phyloP scores from a whole-genome alignment of 2,797 vertebrate species.

The Tachyglossus aculeatus region DNA sequence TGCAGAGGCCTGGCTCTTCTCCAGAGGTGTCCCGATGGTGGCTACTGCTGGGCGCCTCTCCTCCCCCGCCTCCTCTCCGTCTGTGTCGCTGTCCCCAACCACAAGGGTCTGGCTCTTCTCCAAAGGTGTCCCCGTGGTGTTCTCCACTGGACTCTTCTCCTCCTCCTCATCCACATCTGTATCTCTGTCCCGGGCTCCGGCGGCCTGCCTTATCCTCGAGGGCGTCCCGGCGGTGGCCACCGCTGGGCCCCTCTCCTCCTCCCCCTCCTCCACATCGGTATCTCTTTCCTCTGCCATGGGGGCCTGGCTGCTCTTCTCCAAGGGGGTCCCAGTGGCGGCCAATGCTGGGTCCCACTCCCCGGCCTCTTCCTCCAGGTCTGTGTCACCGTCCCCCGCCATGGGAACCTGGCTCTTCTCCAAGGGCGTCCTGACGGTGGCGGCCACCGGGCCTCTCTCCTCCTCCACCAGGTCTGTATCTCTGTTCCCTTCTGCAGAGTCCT shows the following conservation, averaged over 20 bases:
- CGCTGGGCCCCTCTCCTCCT: neutral
- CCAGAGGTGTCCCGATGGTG: neutral
- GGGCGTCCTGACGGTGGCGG: no score
- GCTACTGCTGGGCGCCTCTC: no score
- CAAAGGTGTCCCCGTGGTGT: slow-evolving; percentile 28
- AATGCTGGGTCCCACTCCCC: neutral
- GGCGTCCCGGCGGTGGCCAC: neutral
- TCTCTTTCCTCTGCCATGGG: slow-evolving; percentile 1
- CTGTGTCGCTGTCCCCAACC: neutral
- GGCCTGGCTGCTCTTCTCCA: neutral
- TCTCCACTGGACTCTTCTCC: neutral
- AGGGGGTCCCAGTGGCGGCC: neutral
- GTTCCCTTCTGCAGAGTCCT: neutral
- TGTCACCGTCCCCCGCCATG: slow-evolving; percentile 4
- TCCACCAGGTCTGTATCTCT: slow-evolving; percentile 11
- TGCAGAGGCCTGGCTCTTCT: neutral
- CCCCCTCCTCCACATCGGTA: slow-evolving; percentile 21
- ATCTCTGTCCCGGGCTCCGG: neutral
- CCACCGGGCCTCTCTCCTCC: neutral
- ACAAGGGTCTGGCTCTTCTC: neutral
- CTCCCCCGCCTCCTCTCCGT: neutral
- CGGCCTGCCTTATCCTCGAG: neutral
- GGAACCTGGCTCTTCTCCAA: neutral
- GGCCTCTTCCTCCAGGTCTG: slow-evolving; percentile 29
- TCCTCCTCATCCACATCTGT: slow-evolving; percentile 11